A percentile compares a stretch with the other conserved stretches of the same genome.
These are phyloP conservation scores for Saturnia pavonia DNA, from an alignment of 2,888 invertebrate genomes.

Conservation along the genomic window DNA sequence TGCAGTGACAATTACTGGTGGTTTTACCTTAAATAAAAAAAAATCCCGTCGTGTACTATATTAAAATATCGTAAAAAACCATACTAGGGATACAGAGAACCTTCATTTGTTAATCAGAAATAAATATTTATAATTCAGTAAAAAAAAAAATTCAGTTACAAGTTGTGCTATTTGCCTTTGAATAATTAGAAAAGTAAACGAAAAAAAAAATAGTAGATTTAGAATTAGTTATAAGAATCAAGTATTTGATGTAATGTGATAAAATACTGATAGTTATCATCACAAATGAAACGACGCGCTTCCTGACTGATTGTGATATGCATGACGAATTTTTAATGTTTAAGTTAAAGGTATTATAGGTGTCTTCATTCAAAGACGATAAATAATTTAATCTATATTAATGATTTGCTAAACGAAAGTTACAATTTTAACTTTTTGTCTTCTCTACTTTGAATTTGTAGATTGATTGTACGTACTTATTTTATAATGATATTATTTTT, in stretches of 20 bases:
- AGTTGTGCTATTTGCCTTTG: neutral
- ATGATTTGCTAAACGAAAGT: neutral
- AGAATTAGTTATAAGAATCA: neutral
- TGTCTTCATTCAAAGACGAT: constrained; percentile 28
- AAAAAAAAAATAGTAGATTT: neutral
- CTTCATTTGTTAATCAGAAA: too few relatives aligned
- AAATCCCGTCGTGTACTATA: too few relatives aligned
- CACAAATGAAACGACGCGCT: constrained; percentile 32
- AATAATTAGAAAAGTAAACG: neutral
- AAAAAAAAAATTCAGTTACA: neutral
- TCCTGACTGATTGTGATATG: constrained; percentile 43
- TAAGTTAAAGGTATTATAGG: constrained; percentile 29
- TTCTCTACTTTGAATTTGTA: neutral
- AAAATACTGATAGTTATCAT: constrained; percentile 1
- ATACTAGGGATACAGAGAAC: too few relatives aligned
- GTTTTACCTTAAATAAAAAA: too few relatives aligned
- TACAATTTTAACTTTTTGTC: constrained; percentile 1
- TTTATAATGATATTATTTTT: too few relatives aligned
- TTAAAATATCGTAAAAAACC: too few relatives aligned
- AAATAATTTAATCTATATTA: constrained; percentile 14
- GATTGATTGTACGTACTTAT: too few relatives aligned
- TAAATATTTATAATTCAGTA: neutral
- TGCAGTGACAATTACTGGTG: too few relatives aligned
- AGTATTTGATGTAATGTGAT: constrained; percentile 8
- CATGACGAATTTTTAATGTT: constrained; percentile 33